A percentile compares a stretch with the other conserved stretches of the same genome.
Evolutionary conservation across 2,113 vertebrate genomes (phyloP).

Genomic region (Rana temporaria): DNA sequence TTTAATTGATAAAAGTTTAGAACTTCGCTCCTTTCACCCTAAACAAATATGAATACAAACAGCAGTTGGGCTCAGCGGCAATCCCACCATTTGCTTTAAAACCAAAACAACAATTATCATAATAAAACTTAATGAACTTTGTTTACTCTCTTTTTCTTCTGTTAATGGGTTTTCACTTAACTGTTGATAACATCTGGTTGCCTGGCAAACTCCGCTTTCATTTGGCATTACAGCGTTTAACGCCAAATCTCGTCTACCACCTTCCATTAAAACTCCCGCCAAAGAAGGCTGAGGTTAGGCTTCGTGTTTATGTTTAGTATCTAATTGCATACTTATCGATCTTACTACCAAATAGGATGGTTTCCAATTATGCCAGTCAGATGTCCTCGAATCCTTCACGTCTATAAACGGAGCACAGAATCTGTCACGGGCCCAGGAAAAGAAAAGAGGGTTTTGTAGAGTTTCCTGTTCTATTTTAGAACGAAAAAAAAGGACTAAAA

Average conservation of each 20-base stretch:
- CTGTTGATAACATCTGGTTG: conserved; percentile 56
- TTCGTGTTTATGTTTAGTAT: conserved; percentile 47
- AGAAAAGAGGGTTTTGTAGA: not conserved
- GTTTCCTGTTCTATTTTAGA: not conserved
- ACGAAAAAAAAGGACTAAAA: not conserved
- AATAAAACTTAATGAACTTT: conserved; percentile 59
- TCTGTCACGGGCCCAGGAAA: conserved; percentile 21
- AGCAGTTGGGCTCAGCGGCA: conserved; percentile 53
- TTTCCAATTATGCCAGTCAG: conserved; percentile 53
- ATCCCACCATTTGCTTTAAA: conserved; percentile 45
- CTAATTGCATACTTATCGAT: conserved; percentile 52
- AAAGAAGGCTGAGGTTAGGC: conserved; percentile 51
- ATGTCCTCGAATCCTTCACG: conserved; percentile 40
- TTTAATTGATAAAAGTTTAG: conserved; percentile 50
- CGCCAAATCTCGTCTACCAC: conserved; percentile 50
- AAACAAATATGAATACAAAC: conserved; percentile 54
- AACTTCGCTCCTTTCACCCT: conserved; percentile 31
- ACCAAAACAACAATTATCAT: conserved; percentile 56
- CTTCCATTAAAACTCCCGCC: conserved; percentile 51
- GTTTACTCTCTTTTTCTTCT: conserved; percentile 45
- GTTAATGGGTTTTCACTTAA: conserved; percentile 52
- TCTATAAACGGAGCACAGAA: conserved; percentile 34
- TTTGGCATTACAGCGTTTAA: conserved; percentile 51
- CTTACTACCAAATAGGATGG: conserved; percentile 43
- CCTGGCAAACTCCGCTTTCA: conserved; percentile 49